phyloP scores from a whole-genome alignment of 2,113 vertebrate species.

The Xiphophorus hellerii region DNA sequence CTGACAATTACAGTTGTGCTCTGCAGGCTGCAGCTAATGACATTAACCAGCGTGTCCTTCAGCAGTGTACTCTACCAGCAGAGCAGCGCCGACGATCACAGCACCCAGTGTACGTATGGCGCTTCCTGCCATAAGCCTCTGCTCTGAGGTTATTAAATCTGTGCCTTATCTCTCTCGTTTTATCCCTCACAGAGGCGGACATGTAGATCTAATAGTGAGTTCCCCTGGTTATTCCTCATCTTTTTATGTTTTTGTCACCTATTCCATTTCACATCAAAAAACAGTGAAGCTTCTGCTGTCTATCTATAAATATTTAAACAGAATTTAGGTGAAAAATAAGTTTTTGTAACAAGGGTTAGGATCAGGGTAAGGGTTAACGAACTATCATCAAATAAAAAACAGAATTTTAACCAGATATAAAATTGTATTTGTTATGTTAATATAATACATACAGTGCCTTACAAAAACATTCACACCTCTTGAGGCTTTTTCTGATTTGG shows the following conservation, averaged over 20 bases:
- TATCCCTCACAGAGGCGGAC: background rate
- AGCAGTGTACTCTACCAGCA: conserved; percentile 47
- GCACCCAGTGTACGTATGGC: conserved; percentile 23
- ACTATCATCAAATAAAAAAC: background rate
- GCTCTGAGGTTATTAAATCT: conserved; percentile 5
- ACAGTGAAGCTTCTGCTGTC: background rate
- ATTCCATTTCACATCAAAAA: background rate
- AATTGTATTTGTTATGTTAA: no score
- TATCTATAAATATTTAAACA: background rate
- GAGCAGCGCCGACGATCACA: conserved; percentile 11
- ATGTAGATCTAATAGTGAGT: background rate
- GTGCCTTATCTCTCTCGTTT: background rate
- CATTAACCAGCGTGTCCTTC: conserved; percentile 74
- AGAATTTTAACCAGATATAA: background rate
- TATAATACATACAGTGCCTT: no score
- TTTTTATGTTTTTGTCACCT: background rate
- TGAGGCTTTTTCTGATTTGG: no score
- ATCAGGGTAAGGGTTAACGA: no score
- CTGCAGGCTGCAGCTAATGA: conserved; percentile 72
- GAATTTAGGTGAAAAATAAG: background rate
- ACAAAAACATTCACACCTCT: no score
- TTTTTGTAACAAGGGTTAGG: no score
- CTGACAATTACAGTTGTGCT: conserved; percentile 71
- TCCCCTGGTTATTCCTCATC: background rate
- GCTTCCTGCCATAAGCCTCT: conserved; percentile 13